Evolutionary conservation across 2,113 vertebrate species (phyloP).

Genomic region (Otus sunia): DNA sequence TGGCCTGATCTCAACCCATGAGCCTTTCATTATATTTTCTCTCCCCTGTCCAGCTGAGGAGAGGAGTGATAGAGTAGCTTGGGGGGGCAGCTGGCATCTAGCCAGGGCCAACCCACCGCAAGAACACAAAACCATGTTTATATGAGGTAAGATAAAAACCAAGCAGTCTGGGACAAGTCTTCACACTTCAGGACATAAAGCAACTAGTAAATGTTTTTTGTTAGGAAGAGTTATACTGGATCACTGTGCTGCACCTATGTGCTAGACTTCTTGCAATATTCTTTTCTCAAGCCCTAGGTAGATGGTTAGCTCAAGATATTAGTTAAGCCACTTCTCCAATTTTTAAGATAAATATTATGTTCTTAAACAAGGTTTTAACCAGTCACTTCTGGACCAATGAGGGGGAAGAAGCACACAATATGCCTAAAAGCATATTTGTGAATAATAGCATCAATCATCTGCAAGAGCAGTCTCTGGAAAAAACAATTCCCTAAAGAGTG

Average conservation of each 20-base stretch:
- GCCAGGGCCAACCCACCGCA: too few species aligned
- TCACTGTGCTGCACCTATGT: background rate
- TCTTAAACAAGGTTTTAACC: background rate
- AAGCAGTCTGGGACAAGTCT: background rate
- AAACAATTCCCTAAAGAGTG: background rate
- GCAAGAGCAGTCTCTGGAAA: background rate
- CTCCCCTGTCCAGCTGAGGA: too few species aligned
- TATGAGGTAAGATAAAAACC: background rate
- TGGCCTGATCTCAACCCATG: too few species aligned
- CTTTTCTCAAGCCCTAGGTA: background rate
- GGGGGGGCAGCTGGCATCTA: too few species aligned
- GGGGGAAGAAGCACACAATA: background rate
- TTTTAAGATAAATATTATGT: background rate
- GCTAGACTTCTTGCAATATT: background rate
- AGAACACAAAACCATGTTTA: background rate
- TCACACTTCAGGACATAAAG: background rate
- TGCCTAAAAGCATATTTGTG: background rate
- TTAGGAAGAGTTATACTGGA: background rate
- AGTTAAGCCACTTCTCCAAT: background rate
- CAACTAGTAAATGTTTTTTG: background rate
- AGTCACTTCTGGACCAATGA: background rate
- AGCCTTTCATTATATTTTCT: too few species aligned
- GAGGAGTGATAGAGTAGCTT: too few species aligned
- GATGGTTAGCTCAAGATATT: background rate
- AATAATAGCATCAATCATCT: background rate